phyloP scores from a whole-genome alignment of 1,140 invertebrate species.

The Hyles euphorbiae region DNA sequence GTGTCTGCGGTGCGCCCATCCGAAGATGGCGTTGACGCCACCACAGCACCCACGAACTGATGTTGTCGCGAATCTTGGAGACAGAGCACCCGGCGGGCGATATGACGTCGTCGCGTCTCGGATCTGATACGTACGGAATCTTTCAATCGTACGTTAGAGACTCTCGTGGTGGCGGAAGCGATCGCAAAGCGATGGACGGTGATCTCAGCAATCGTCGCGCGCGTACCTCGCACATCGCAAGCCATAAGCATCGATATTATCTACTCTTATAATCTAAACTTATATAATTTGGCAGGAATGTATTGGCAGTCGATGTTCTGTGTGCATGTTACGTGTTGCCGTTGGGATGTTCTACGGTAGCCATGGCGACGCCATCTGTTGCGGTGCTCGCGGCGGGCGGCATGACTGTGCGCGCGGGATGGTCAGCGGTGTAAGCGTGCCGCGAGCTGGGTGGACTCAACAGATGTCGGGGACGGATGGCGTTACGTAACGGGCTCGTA shows the following conservation, averaged over 20 bases:
- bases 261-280: slow-evolving; percentile 30
- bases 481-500: slow-evolving; percentile 62
- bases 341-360: slow-evolving; percentile 28
- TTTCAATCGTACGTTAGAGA: slow-evolving; percentile 6
- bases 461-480: slow-evolving; percentile 58
- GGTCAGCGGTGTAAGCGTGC: slow-evolving; percentile 61
- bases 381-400: slow-evolving; percentile 29
- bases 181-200: slow-evolving; percentile 22
- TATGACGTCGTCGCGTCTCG: slow-evolving; percentile 17
- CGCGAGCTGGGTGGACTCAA: slow-evolving; percentile 50
- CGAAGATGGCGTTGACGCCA: slow-evolving; percentile 69
- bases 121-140: slow-evolving; percentile 13
- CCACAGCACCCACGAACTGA: slow-evolving; percentile 70
- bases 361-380: slow-evolving; percentile 30
- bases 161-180: slow-evolving; percentile 10
- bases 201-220: slow-evolving; percentile 17
- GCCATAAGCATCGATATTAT: slow-evolving; percentile 33
- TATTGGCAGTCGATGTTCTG: slow-evolving; percentile 40
- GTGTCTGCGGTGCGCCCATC: slow-evolving; percentile 72
- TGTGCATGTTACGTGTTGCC: slow-evolving; percentile 46
- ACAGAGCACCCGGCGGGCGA: slow-evolving; percentile 32
- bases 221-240: slow-evolving; percentile 30
- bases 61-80: slow-evolving; percentile 67
- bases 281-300: slow-evolving; percentile 58
- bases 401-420: slow-evolving; percentile 51